Base-by-base conservation (phyloP, 2,888 invertebrate genomes). In the Archips crataeganus region DNA sequence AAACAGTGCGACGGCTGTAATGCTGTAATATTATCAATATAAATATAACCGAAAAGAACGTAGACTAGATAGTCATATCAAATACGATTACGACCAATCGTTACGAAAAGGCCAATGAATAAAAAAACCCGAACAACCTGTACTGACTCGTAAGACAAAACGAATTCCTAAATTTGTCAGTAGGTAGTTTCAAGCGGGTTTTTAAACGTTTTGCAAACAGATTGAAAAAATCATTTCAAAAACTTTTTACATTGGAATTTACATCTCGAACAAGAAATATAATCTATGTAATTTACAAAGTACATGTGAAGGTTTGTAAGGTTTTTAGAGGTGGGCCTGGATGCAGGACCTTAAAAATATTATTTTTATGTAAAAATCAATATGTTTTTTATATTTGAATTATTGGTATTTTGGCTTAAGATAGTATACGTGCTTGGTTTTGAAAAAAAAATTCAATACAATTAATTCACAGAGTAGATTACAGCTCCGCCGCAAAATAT, bases 211-310 rank as follows among this genome's bases (percentile, higher is more conserved):
- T 57, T 32, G 5, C 3, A 32, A 57, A 57, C 57, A 4, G 11
- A 32, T 32, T 32, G 3, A 57, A 57, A 54, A 32, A 32, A 5
- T 11, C 57, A 5, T 32, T 32, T 57, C 32, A 10, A 57, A 54
- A 32, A 57, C 57, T 32, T 57, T 57, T 57, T 32, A 11, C 57
- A 57, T 57, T 57, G 57, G 32, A 57, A 57, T 62, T 39, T 11
- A 49, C 47, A 34, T 49, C 2, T n/a, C 6, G 15, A 3, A 45
- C 45, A 45, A 63, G 32, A 59, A 23, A 36, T n/a, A 36, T 54
- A 13, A 42, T 39, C 3, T 34, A 13, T 47, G 47, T 47, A 47
- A 47, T 47, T 47, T 49, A n/a, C 11, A 47, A 47, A 11, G 10
- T 11, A 10, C 45, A 23, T 23, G 23, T 23, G 23, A 23, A 23